Percentiles rank a stretch among this genome's conserved stretches.
Evolutionary conservation across 2,888 invertebrate species (phyloP).

Genomic region (Miltochrista miniata): DNA sequence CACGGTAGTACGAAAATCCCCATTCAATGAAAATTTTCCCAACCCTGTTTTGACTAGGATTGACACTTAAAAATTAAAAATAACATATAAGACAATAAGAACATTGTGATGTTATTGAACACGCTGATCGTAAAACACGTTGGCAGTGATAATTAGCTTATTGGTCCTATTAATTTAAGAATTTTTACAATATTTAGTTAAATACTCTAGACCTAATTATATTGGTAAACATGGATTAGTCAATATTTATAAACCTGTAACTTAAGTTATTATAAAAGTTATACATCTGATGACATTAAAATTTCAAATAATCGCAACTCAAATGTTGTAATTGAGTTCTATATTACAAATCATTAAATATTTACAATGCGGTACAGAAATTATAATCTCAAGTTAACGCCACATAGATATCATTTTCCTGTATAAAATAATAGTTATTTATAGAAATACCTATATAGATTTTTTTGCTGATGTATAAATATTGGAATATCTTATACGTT

Average conservation of each 20-base stretch:
- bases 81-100: slow-evolving; percentile 39
- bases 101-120: slow-evolving; percentile 42
- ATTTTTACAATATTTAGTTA: slow-evolving; percentile 45
- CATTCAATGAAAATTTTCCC: slow-evolving; percentile 51
- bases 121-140: slow-evolving; percentile 51
- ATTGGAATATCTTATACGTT: background rate
- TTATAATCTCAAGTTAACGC: slow-evolving; percentile 25
- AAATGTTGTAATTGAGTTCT: slow-evolving; percentile 8
- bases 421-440: no score
- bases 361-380: slow-evolving; percentile 29
- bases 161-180: slow-evolving; percentile 28
- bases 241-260: slow-evolving; percentile 7
- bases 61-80: slow-evolving; percentile 61
- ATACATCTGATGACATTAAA: slow-evolving; percentile 10
- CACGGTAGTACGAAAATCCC: slow-evolving; percentile 18
- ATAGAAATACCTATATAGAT: no score
- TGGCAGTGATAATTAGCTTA: slow-evolving; percentile 75
- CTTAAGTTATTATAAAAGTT: slow-evolving; percentile 26
- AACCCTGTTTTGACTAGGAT: slow-evolving; percentile 82
- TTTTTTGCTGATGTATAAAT: background rate
- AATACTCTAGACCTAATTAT: slow-evolving; percentile 36
- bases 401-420: slow-evolving; percentile 15
- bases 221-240: slow-evolving; percentile 33
- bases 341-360: slow-evolving; percentile 33
- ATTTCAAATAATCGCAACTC: slow-evolving; percentile 22